phyloP scores from a whole-genome alignment of 2,797 vertebrate species.

The Sylvia borin region DNA sequence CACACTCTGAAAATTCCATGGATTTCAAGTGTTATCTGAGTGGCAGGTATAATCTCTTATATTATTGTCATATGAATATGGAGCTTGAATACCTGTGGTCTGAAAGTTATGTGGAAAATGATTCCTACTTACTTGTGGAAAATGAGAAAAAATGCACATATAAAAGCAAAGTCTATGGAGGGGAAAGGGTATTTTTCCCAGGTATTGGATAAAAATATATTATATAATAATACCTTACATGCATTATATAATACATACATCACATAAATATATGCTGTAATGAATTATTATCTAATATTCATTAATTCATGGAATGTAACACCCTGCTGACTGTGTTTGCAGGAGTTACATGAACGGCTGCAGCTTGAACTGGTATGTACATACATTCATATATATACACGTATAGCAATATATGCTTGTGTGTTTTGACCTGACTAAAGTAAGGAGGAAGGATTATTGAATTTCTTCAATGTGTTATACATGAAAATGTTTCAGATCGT shows the following conservation, averaged over 20 bases:
- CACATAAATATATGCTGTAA: not conserved
- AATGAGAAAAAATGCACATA: not conserved
- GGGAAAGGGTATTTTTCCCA: not conserved
- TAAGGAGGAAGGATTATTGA: not conserved
- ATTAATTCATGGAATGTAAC: not conserved
- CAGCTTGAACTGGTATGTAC: not conserved
- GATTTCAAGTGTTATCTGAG: not conserved
- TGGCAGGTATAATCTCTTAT: not conserved
- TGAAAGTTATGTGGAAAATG: not conserved
- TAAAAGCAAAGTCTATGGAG: not conserved
- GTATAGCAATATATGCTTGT: not conserved
- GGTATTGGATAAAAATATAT: not conserved
- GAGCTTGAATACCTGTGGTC: not conserved
- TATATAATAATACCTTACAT: not conserved
- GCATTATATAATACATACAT: not conserved
- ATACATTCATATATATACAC: not conserved
- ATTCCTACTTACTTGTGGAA: not conserved
- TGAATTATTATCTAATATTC: not conserved
- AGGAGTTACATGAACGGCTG: not conserved
- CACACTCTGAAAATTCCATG: not conserved
- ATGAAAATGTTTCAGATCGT: not conserved
- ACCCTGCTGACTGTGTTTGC: not conserved
- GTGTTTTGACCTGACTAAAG: not conserved
- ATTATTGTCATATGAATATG: not conserved
- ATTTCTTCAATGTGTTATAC: not conserved